Percentiles rank a stretch among this genome's conserved stretches.
Conservation (phyloP, 30 jellyfish, hydroid and myxozoan genomes). For the Aurelia coerulea region DNA sequence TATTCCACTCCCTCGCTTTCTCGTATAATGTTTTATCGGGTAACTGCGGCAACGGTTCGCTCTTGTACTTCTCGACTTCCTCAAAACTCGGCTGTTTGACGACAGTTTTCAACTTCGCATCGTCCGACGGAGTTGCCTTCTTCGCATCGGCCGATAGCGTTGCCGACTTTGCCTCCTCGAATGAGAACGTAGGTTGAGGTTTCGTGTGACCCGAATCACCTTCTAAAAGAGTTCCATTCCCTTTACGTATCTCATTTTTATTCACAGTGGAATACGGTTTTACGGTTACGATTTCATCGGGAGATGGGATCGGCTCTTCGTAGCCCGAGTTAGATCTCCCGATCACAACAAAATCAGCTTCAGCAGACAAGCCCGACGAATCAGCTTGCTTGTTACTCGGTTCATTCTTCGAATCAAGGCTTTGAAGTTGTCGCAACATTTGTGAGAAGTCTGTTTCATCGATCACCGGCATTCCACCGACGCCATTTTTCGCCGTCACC, state of each 20-base stretch:
- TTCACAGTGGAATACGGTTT: slow-evolving; percentile 54
- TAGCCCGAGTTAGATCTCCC: slow-evolving; percentile 49
- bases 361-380: background rate
- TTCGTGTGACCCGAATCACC: background rate
- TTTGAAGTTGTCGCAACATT: slow-evolving; percentile 31
- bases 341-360: slow-evolving; percentile 34
- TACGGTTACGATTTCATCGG: slow-evolving; percentile 29
- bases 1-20: slow-evolving; percentile 53
- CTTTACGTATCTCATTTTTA: background rate
- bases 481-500: slow-evolving; percentile 28
- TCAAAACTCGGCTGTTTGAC: slow-evolving; percentile 8
- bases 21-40: slow-evolving; percentile 51
- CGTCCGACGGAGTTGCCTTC: background rate
- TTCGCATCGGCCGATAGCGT: background rate
- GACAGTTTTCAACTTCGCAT: background rate
- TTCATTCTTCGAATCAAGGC: slow-evolving; percentile 30
- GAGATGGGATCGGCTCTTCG: slow-evolving; percentile 56
- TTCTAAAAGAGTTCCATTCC: slow-evolving; percentile 20
- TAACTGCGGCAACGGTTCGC: slow-evolving; percentile 56
- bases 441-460: slow-evolving; percentile 54
- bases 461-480: slow-evolving; percentile 52
- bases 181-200: background rate
- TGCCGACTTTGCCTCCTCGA: background rate
- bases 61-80: slow-evolving; percentile 17
- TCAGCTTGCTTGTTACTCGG: background rate